These are phyloP conservation scores for Eucera pruinosa DNA, from an alignment of 2,888 invertebrate species.

Conservation along the genomic window DNA sequence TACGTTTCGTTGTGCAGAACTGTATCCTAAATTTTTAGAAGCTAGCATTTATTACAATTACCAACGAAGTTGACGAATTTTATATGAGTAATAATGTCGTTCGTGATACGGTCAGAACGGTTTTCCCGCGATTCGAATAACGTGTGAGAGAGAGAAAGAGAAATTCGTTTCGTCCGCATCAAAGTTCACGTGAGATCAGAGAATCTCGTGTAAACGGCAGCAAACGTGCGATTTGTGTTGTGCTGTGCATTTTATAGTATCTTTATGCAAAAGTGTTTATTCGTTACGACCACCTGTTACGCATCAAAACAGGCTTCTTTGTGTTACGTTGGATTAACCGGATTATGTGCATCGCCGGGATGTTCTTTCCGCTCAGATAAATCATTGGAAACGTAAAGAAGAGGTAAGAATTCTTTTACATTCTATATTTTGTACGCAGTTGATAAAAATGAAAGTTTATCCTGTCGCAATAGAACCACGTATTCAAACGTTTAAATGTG, in stretches of 20 bases:
- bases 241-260: conserved; percentile 59
- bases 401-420: conserved; percentile 30
- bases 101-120: conserved; percentile 28
- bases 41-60: conserved; percentile 17
- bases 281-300: conserved; percentile 69
- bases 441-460: background rate
- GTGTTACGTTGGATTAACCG: conserved; percentile 78
- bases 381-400: conserved; percentile 45
- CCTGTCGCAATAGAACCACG: background rate
- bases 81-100: conserved; percentile 43
- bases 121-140: conserved; percentile 27
- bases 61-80: conserved; percentile 13
- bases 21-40: conserved; percentile 38
- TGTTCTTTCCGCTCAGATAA: conserved; percentile 50
- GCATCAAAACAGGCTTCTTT: conserved; percentile 55
- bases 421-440: background rate
- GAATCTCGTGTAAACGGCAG: conserved; percentile 54
- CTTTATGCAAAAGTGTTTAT: conserved; percentile 65
- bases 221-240: conserved; percentile 66
- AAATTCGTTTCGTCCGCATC: conserved; percentile 36
- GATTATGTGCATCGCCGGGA: conserved; percentile 68
- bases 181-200: conserved; percentile 46
- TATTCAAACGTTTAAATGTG: background rate
- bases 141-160: conserved; percentile 42
- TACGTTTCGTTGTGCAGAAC: conserved; percentile 39